These are phyloP conservation scores for Ectropis crepuscularia DNA, from an alignment of 2,888 invertebrate species.

Conservation along the genomic window DNA sequence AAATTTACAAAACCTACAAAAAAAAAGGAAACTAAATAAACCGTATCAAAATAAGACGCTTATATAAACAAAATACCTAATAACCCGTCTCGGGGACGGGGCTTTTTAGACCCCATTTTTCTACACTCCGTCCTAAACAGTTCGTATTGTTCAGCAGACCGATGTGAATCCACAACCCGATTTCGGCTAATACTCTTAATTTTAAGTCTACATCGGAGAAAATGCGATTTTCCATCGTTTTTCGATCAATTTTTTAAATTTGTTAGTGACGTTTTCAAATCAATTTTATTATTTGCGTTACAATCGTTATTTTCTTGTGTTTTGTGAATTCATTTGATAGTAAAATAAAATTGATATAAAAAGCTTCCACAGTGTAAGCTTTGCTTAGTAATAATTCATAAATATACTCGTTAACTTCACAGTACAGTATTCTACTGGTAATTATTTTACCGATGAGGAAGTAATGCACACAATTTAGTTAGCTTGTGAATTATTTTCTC, in stretches of 20 bases:
- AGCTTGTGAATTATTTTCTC: too few relatives aligned
- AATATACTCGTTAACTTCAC: too few relatives aligned
- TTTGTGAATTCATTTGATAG: too few relatives aligned
- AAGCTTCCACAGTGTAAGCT: too few relatives aligned
- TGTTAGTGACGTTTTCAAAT: neutral
- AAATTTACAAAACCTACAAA: too few relatives aligned
- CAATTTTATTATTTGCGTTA: neutral
- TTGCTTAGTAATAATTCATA: too few relatives aligned
- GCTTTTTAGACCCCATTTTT: constrained; percentile 27
- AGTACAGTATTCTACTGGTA: too few relatives aligned
- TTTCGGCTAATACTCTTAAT: constrained; percentile 60
- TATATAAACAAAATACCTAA: constrained; percentile 20
- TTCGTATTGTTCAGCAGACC: constrained; percentile 62
- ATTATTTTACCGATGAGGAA: too few relatives aligned
- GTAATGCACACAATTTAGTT: too few relatives aligned
- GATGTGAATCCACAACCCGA: constrained; percentile 58
- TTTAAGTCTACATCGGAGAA: constrained; percentile 35
- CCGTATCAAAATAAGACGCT: constrained; percentile 1
- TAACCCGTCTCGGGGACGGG: constrained; percentile 21
- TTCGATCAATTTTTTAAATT: neutral
- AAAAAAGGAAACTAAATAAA: too few relatives aligned
- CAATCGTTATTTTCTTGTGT: neutral
- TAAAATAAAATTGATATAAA: too few relatives aligned
- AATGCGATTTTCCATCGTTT: constrained; percentile 5
- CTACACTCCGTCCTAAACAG: constrained; percentile 46